Evolutionary conservation across 30 jellyfish, hydroid and myxozoan genomes (phyloP).

Genomic region (Pseudorhiza aurosa): DNA sequence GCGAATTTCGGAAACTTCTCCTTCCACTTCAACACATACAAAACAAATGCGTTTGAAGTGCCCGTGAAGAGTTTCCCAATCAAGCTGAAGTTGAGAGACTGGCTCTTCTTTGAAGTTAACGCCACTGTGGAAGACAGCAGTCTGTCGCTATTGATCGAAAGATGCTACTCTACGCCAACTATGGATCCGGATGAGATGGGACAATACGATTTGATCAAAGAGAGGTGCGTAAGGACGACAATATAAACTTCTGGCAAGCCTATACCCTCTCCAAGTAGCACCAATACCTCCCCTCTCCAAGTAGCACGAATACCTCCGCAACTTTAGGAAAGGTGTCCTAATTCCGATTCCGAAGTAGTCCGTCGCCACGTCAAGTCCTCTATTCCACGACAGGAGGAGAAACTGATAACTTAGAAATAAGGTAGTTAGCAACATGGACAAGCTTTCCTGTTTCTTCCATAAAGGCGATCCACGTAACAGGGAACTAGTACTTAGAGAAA

Average conservation of each 20-base stretch:
- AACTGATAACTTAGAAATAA: too few relatives aligned
- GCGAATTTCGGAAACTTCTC: slow-evolving; percentile 1
- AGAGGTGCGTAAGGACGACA: neutral
- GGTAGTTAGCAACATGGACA: too few relatives aligned
- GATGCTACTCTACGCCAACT: neutral
- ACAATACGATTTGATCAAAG: neutral
- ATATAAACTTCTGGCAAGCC: too few relatives aligned
- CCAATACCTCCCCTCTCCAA: neutral
- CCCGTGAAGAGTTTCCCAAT: neutral
- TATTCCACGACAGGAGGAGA: too few relatives aligned
- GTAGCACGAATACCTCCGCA: too few relatives aligned
- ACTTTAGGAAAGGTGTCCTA: too few relatives aligned
- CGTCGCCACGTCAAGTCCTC: too few relatives aligned
- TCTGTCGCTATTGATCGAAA: neutral
- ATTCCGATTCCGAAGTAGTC: too few relatives aligned
- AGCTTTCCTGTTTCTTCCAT: too few relatives aligned
- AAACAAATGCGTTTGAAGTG: neutral
- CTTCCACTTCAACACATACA: neutral
- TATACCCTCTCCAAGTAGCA: too few relatives aligned
- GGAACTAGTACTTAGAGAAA: too few relatives aligned
- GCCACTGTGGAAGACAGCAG: slow-evolving; percentile 9
- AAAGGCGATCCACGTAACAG: too few relatives aligned
- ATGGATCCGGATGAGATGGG: neutral
- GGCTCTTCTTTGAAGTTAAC: slow-evolving; percentile 10
- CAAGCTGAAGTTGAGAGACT: slow-evolving; percentile 6